These are phyloP conservation scores for Phoenicopterus ruber DNA, from an alignment of 2,113 vertebrate genomes.

Conservation along the genomic window DNA sequence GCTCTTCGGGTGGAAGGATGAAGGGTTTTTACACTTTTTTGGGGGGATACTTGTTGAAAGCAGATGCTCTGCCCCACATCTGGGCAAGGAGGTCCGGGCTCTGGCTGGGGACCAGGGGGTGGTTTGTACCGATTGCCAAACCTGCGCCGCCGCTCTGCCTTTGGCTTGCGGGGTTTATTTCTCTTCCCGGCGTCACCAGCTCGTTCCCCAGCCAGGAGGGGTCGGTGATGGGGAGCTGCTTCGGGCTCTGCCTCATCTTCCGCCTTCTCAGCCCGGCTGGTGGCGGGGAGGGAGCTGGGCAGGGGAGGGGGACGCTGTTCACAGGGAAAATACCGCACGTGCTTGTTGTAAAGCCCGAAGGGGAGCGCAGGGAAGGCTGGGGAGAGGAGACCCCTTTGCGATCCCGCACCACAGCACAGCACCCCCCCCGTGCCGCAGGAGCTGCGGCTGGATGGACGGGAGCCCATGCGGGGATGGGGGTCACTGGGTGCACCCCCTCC, in stretches of 20 bases:
- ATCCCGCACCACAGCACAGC: not conserved
- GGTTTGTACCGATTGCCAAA: not conserved
- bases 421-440: not conserved
- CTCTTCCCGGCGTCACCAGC: not conserved
- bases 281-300: not conserved
- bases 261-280: not conserved
- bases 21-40: not conserved
- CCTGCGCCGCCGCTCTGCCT: not conserved
- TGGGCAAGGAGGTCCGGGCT: rapidly evolving
- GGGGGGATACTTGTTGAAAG: not conserved
- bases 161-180: rapidly evolving
- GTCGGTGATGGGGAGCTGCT: not conserved
- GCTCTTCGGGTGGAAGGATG: not conserved
- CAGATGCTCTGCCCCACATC: not conserved
- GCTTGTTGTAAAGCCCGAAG: not conserved
- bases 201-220: not conserved
- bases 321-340: not conserved
- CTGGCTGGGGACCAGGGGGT: not conserved
- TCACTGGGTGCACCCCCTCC: not conserved
- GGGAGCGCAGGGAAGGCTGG: not conserved
- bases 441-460: not conserved
- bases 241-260: not conserved
- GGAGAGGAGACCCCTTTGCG: not conserved
- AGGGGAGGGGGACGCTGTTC: not conserved
- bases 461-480: not conserved